These are phyloP conservation scores for Drosophila meridiana DNA, from an alignment of 2,888 invertebrate species.

Conservation along the genomic window DNA sequence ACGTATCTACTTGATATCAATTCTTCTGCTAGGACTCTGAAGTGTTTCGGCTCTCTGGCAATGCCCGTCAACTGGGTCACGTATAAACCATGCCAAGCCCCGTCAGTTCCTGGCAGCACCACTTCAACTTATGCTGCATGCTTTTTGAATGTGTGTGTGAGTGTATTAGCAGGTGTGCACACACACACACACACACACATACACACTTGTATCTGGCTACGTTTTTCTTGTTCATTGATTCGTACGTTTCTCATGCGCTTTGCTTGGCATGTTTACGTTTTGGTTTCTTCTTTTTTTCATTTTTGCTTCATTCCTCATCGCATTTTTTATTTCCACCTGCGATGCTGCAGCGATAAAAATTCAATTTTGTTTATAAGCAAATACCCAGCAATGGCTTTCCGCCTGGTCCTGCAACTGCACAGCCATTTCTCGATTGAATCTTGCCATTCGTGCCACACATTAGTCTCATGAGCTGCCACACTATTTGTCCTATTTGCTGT, in stretches of 20 bases:
- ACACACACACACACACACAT: neutral
- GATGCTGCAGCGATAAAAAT: slow-evolving; percentile 71
- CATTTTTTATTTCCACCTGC: slow-evolving; percentile 23
- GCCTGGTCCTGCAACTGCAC: slow-evolving; percentile 3
- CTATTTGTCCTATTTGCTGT: slow-evolving; percentile 24
- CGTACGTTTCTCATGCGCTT: slow-evolving; percentile 55
- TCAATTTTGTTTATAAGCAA: slow-evolving; percentile 70
- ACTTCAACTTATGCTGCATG: slow-evolving; percentile 60
- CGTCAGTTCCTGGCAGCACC: slow-evolving; percentile 6
- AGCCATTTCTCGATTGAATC: slow-evolving; percentile 35
- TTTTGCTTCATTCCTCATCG: neutral
- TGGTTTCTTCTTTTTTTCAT: slow-evolving; percentile 24
- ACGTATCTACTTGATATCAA: slow-evolving; percentile 42
- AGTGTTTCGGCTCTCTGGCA: slow-evolving; percentile 43
- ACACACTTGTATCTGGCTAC: slow-evolving; percentile 30
- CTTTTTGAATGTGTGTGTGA: slow-evolving; percentile 50
- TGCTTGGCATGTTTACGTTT: slow-evolving; percentile 43
- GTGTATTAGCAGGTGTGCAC: slow-evolving; percentile 8
- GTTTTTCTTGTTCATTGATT: slow-evolving; percentile 78
- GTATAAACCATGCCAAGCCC: slow-evolving; percentile 33
- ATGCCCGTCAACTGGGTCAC: slow-evolving; percentile 73
- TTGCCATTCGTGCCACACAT: slow-evolving; percentile 47
- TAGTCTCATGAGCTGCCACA: slow-evolving; percentile 37
- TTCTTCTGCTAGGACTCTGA: slow-evolving; percentile 28
- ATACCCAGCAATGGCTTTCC: slow-evolving; percentile 28